Base-by-base conservation (phyloP, 2,113 vertebrate species). In the Polypterus bichir region DNA sequence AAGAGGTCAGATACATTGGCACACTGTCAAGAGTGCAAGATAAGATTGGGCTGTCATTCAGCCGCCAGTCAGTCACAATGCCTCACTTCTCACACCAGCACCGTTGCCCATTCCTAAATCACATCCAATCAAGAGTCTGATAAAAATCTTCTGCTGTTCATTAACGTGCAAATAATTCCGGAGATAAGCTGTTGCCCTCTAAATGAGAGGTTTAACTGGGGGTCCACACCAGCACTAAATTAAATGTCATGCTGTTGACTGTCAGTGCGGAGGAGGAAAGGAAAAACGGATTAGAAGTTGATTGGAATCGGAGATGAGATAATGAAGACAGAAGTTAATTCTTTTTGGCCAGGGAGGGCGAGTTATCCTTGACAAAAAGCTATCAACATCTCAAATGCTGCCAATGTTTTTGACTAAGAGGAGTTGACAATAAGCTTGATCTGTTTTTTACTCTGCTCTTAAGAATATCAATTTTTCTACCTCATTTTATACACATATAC, bases 1-100 rank as follows among this genome's bases (percentile, higher is more conserved):
- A 89, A 89, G 74, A 83, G 85, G 47, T 79, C 88, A 55, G 88
- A 89, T 63, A 87, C 81, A 0, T 54, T 87, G 61, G 83, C 80
- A 11, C 81, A 85, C 58, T 88, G 87, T 64, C 85, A 86, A 27
- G 83, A 82, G 83, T 61, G 61, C 3, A 9, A 7, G 48, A 44
- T 47, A 44, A 47, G 62, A 49, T 11, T 51, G 6, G 48, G 27
- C 47, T 66, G 64, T 62, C 6, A 46, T 5, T 61, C 64, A 68
- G 53, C 52, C 60, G 64, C 48, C 44, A 62, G 10, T 64, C 59
- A 68, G 3, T 10, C 4, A 59, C 47, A 62, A 65, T 45, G 48
- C 54, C 48, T 65, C 65, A 48, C 56, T 61, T 10, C 62, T 46
- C 59, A 65, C 62, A 60, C 59, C 59, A 47, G 52, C 64, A 62